A percentile compares a stretch with the other conserved stretches of the same genome.
These are phyloP conservation scores for Onychostoma macrolepis DNA, from an alignment of 2,113 vertebrate species.

Conservation along the genomic window DNA sequence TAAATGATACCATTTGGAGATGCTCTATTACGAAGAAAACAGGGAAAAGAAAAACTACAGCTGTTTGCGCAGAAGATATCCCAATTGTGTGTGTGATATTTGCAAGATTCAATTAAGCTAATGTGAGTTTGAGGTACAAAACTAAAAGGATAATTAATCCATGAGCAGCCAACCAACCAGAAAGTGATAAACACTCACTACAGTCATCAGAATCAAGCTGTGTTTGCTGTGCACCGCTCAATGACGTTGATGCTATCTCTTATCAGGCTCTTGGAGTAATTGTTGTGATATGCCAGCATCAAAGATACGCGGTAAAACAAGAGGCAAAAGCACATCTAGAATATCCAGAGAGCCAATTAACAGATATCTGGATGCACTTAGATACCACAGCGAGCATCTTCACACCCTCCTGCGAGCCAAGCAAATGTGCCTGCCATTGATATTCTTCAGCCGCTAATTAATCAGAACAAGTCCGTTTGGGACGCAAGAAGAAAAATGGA, in stretches of 20 bases:
- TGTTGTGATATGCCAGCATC: conserved; percentile 44
- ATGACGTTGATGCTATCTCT: conserved; percentile 28
- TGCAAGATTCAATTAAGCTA: conserved; percentile 51
- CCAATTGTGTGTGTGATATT: conserved; percentile 35
- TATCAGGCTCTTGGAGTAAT: conserved; percentile 51
- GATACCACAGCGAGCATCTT: conserved; percentile 15
- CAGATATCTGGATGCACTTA: conserved; percentile 48
- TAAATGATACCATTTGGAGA: conserved; percentile 49
- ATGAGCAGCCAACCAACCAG: conserved; percentile 11
- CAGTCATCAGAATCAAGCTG: not conserved
- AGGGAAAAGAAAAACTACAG: not conserved
- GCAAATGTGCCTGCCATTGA: conserved; percentile 39
- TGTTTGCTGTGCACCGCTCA: conserved; percentile 27
- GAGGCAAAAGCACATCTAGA: conserved; percentile 30
- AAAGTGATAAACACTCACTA: conserved; percentile 40
- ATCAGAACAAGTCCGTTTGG: conserved; percentile 24
- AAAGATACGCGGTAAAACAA: conserved; percentile 23
- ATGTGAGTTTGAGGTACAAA: conserved; percentile 37
- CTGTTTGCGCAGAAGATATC: conserved; percentile 24
- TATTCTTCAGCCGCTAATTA: conserved; percentile 43
- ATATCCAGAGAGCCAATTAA: conserved; percentile 55
- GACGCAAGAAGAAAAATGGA: conserved; percentile 24
- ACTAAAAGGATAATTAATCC: conserved; percentile 49
- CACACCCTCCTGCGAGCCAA: conserved; percentile 12
- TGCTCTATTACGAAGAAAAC: conserved; percentile 17